phyloP scores from a whole-genome alignment of 2,888 invertebrate genomes.

The Lysandra coridon region DNA sequence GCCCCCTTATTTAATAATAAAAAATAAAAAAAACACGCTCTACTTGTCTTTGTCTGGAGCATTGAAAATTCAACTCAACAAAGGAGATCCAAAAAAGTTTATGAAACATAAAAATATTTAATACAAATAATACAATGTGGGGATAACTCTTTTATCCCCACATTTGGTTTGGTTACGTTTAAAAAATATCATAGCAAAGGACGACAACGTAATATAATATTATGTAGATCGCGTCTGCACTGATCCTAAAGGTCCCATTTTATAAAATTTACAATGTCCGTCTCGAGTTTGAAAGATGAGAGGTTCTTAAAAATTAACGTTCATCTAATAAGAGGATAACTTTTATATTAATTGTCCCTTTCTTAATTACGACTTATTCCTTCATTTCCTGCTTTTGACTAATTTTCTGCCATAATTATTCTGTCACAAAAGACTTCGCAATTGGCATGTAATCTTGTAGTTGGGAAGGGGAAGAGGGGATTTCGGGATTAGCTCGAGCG shows the following conservation, averaged over 20 bases:
- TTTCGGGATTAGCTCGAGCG: no score
- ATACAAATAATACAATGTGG: no score
- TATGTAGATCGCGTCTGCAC: background rate
- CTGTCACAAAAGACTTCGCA: background rate
- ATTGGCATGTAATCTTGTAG: background rate
- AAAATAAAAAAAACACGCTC: no score
- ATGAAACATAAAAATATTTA: no score
- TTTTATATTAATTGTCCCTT: background rate
- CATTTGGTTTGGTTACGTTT: background rate
- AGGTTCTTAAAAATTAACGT: background rate
- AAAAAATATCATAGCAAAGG: background rate
- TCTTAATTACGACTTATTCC: background rate
- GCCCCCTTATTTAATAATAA: no score
- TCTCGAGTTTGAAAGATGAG: background rate
- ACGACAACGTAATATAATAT: background rate
- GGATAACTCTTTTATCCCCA: no score
- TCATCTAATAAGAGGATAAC: background rate
- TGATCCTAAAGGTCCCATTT: background rate
- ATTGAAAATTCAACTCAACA: no score
- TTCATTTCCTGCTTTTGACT: slow-evolving; percentile 1
- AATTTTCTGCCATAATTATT: background rate
- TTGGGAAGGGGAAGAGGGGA: no score
- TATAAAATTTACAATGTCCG: background rate
- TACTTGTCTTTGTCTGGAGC: no score
- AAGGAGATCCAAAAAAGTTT: no score